These are phyloP conservation scores for Chrysopa pallens DNA, from an alignment of 1,140 invertebrate genomes.

Conservation along the genomic window DNA sequence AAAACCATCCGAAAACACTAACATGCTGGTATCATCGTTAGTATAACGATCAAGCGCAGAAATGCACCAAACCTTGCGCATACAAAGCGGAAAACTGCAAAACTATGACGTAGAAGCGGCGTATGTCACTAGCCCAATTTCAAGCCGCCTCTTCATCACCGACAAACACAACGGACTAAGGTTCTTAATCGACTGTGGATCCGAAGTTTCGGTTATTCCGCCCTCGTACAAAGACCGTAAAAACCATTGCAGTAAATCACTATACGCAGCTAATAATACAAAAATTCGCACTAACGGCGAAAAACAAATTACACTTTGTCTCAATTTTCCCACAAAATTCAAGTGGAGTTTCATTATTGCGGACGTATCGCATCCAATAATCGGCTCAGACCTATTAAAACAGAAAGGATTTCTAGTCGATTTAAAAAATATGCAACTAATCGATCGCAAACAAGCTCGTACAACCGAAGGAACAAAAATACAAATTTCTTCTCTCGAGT, in stretches of 20 bases:
- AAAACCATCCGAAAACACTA: not conserved
- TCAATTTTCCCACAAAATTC: constrained; percentile 17
- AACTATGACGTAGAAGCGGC: constrained; percentile 2
- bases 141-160: constrained; percentile 3
- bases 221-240: constrained; percentile 3
- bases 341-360: constrained; percentile 23
- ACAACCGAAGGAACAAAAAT: not conserved
- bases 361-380: constrained; percentile 18
- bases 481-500: constrained; percentile 2
- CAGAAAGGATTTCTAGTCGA: constrained; percentile 16
- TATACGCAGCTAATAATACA: constrained; percentile 12
- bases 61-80: constrained; percentile 3
- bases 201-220: constrained; percentile 13
- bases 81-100: constrained; percentile 3
- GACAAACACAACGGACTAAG: too few relatives aligned
- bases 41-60: constrained; percentile 1
- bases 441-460: constrained; percentile 5
- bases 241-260: constrained; percentile 4
- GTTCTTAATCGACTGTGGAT: too few relatives aligned
- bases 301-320: constrained; percentile 11
- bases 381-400: constrained; percentile 22
- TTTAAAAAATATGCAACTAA: constrained; percentile 7
- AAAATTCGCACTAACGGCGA: constrained; percentile 19
- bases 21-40: constrained; percentile 6
- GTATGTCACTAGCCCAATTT: not conserved